phyloP scores from a whole-genome alignment of 37 sponge, comb jelly and placozoan species.

The Lycopodina hypogea region DNA sequence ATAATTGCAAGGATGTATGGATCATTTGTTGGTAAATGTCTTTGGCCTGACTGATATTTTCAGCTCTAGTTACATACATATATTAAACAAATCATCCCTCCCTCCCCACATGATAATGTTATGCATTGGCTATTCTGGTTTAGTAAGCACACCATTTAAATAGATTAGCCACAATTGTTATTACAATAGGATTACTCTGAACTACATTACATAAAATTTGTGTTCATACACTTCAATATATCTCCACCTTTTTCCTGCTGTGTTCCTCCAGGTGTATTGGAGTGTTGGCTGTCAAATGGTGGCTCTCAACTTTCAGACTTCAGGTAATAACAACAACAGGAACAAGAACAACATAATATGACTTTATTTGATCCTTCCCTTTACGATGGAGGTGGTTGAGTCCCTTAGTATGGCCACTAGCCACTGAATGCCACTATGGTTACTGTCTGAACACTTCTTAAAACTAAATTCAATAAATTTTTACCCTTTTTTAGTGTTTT shows the following conservation, averaged over 20 bases:
- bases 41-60: too few species aligned
- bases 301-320: slow-evolving; percentile 90
- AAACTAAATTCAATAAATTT: background rate
- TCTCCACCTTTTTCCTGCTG: background rate
- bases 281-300: slow-evolving; percentile 92
- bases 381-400: background rate
- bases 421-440: background rate
- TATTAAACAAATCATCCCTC: too few species aligned
- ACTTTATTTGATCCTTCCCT: background rate
- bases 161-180: background rate
- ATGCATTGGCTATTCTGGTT: too few species aligned
- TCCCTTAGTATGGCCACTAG: background rate
- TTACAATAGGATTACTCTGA: too few species aligned
- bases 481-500: background rate
- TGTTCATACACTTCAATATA: too few species aligned
- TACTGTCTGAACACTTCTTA: background rate
- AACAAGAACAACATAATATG: too few species aligned
- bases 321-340: slow-evolving; percentile 37
- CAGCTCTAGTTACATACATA: too few species aligned
- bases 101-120: too few species aligned
- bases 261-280: slow-evolving; percentile 74
- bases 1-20: too few species aligned
- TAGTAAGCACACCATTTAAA: too few species aligned
- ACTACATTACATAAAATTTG: too few species aligned
- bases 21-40: too few species aligned